These are phyloP conservation scores for Solea solea DNA, from an alignment of 2,113 vertebrate genomes.

Conservation along the genomic window DNA sequence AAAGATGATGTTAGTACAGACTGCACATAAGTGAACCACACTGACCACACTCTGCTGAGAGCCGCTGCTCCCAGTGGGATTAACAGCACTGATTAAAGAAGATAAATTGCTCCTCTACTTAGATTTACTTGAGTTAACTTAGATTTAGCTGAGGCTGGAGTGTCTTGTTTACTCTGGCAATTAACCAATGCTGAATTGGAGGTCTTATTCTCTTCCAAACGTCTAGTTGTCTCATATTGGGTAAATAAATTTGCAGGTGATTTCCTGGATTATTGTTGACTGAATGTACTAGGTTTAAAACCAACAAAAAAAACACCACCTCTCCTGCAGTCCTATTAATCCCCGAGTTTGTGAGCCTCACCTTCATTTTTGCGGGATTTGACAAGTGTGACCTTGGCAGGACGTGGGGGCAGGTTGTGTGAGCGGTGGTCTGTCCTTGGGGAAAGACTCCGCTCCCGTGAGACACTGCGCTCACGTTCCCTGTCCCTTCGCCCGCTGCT, in stretches of 20 bases:
- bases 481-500: constrained; percentile 84
- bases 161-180: constrained; percentile 65
- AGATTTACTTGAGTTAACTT: constrained; percentile 70
- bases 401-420: constrained; percentile 90
- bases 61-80: constrained; percentile 54
- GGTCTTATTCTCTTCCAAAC: constrained; percentile 47
- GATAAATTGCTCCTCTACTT: constrained; percentile 78
- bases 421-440: constrained; percentile 92
- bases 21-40: constrained; percentile 48
- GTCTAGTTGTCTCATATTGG: constrained; percentile 9
- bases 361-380: constrained; percentile 99
- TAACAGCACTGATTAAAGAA: constrained; percentile 71
- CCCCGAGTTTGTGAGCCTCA: constrained; percentile 80
- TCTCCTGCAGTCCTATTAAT: neutral
- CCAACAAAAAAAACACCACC: neutral
- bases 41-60: constrained; percentile 36
- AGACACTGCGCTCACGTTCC: constrained; percentile 89
- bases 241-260: constrained; percentile 34
- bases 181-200: constrained; percentile 61
- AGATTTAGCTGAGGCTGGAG: constrained; percentile 66
- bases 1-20: constrained; percentile 80
- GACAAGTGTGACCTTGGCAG: constrained; percentile 96
- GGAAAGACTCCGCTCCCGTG: constrained; percentile 92
- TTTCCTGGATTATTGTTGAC: constrained; percentile 18
- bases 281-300: neutral